A percentile compares a stretch with the other conserved stretches of the same genome.
Conservation (phyloP, 2,888 invertebrate species). For the Cremastinae sp. region DNA sequence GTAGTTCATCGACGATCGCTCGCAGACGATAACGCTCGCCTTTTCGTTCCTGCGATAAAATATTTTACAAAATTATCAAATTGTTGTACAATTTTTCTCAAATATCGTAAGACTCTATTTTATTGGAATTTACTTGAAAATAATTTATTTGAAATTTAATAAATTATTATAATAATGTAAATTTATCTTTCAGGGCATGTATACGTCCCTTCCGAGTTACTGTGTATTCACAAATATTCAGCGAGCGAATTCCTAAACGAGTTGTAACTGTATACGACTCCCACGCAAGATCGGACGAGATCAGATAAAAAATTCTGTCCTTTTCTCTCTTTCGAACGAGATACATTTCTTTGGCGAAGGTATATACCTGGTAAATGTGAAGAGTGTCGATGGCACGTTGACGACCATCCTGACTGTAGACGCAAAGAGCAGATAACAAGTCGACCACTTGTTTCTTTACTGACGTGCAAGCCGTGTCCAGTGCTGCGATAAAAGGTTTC, state of each 20-base stretch:
- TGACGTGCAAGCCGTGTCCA: slow-evolving; percentile 93
- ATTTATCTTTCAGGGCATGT: background rate
- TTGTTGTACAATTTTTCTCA: background rate
- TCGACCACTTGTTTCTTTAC: slow-evolving; percentile 99
- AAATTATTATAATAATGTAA: background rate
- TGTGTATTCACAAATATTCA: no score
- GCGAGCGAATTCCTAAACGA: no score
- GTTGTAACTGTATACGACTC: slow-evolving; percentile 12
- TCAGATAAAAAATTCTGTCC: background rate
- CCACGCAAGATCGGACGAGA: slow-evolving; percentile 19
- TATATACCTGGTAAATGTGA: slow-evolving; percentile 92
- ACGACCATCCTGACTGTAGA: slow-evolving; percentile 95
- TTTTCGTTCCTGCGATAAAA: slow-evolving; percentile 87
- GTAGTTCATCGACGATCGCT: slow-evolving; percentile 93
- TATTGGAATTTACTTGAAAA: background rate
- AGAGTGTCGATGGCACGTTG: slow-evolving; percentile 93
- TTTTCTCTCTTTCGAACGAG: background rate
- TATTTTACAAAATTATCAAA: background rate
- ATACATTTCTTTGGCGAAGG: slow-evolving; percentile 13
- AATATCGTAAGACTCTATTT: no score
- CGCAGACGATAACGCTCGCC: slow-evolving; percentile 94
- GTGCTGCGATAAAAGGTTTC: slow-evolving; percentile 85
- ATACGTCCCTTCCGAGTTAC: no score
- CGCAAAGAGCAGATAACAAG: slow-evolving; percentile 95
- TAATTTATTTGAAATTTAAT: background rate